These are phyloP conservation scores for Crossaster papposus DNA, from an alignment of 53 echinoderm and acorn worm species.

Conservation along the genomic window DNA sequence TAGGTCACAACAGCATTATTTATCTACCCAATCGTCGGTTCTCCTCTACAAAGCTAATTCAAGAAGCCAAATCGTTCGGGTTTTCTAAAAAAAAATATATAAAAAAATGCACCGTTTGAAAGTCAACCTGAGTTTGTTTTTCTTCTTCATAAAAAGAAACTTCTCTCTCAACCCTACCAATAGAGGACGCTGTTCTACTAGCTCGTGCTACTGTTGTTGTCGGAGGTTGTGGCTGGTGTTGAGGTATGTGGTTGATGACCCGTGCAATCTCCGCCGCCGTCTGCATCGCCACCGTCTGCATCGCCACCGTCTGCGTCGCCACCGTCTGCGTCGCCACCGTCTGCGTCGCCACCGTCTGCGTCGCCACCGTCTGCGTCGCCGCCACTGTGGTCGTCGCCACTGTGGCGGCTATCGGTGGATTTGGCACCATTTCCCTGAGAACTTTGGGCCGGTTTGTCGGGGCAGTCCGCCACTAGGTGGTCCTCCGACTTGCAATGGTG, in stretches of 20 bases:
- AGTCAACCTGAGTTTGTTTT: constrained; percentile 59
- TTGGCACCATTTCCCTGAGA: constrained; percentile 77
- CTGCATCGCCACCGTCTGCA: not conserved
- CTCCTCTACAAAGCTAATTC: not conserved
- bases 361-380: not conserved
- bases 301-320: not conserved
- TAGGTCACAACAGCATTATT: not conserved
- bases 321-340: not conserved
- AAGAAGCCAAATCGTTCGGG: not conserved
- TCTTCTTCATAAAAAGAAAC: not conserved
- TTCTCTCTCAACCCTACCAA: not conserved
- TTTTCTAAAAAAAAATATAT: not conserved
- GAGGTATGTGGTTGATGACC: constrained; percentile 10
- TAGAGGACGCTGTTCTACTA: constrained; percentile 39
- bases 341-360: too few relatives aligned
- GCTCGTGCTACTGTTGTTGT: not conserved
- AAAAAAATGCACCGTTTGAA: constrained; percentile 59
- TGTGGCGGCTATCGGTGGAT: not conserved
- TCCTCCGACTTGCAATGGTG: constrained; percentile 95
- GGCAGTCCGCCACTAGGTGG: constrained; percentile 96
- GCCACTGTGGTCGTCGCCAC: not conserved
- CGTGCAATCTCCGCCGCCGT: not conserved
- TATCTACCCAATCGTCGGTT: constrained; percentile 26
- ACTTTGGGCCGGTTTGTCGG: constrained; percentile 68
- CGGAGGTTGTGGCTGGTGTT: not conserved